Evolutionary conservation across 1,140 invertebrate genomes (phyloP).

Genomic region (Eriosoma lanigerum): DNA sequence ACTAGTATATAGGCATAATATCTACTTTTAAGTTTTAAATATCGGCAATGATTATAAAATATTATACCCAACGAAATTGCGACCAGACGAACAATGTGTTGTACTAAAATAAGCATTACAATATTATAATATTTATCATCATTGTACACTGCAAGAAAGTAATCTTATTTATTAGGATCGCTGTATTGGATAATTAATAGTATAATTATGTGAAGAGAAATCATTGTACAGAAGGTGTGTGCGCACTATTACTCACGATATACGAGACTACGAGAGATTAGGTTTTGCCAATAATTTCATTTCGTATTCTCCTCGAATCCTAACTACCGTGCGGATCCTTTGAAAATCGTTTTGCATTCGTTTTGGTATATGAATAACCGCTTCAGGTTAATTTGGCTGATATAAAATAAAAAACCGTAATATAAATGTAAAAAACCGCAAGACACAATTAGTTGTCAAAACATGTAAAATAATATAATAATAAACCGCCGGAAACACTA

Average conservation of each 20-base stretch:
- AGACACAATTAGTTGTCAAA: background rate
- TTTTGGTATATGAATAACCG: background rate
- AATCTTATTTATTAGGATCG: constrained; percentile 15
- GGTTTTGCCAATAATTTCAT: background rate
- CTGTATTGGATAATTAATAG: constrained; percentile 37
- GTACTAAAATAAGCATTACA: background rate
- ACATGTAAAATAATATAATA: background rate
- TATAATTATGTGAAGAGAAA: constrained; percentile 34
- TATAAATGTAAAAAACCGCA: too few relatives aligned
- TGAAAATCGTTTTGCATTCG: constrained; percentile 42
- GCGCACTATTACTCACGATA: constrained; percentile 20
- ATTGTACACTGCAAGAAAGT: background rate
- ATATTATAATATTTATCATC: background rate
- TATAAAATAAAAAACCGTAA: too few relatives aligned
- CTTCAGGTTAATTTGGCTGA: too few relatives aligned
- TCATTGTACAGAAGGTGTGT: background rate
- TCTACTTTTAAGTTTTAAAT: too few relatives aligned
- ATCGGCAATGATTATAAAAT: too few relatives aligned
- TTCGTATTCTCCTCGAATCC: constrained; percentile 12
- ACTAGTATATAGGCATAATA: background rate
- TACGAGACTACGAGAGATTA: too few relatives aligned
- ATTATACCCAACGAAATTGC: too few relatives aligned
- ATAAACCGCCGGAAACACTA: background rate
- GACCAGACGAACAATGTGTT: background rate
- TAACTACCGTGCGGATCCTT: background rate